Percentiles rank a stretch among this genome's conserved stretches.
Conservation (phyloP, 2,797 vertebrate species). For the Sebastes dallii region DNA sequence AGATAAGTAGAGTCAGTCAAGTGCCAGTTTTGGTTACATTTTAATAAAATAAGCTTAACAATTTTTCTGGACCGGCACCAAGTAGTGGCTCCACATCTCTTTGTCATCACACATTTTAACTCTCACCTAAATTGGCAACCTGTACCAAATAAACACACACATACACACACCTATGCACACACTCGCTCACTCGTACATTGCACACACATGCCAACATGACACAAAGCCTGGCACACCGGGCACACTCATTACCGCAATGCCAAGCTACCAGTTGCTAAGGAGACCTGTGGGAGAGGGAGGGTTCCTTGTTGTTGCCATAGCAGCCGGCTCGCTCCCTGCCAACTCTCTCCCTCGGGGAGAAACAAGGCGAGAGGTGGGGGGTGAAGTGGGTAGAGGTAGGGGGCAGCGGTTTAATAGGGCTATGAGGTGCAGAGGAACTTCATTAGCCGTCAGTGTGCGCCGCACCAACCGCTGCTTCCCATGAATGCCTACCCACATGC, state of each 20-base stretch:
- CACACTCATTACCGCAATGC: constrained; percentile 85
- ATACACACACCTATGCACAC: constrained; percentile 23
- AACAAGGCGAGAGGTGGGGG: constrained; percentile 78
- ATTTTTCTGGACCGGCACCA: constrained; percentile 41
- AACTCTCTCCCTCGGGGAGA: constrained; percentile 82
- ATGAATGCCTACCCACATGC: constrained; percentile 67
- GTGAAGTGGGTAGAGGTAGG: constrained; percentile 80
- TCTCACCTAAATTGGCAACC: constrained; percentile 70
- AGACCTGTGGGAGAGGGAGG: constrained; percentile 89
- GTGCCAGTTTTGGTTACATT: constrained; percentile 49
- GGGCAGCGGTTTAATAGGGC: constrained; percentile 78
- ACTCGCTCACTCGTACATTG: constrained; percentile 25
- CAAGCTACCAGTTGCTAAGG: constrained; percentile 89
- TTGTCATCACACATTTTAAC: constrained; percentile 66
- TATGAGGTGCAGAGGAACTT: constrained; percentile 77
- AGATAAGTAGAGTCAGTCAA: constrained; percentile 45
- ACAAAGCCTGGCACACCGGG: constrained; percentile 84
- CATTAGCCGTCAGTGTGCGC: constrained; percentile 71
- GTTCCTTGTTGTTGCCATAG: constrained; percentile 87
- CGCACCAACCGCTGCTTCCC: constrained; percentile 56
- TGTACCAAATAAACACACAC: constrained; percentile 34
- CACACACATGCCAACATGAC: constrained; percentile 72
- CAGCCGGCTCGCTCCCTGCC: constrained; percentile 84
- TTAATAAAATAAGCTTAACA: constrained; percentile 46
- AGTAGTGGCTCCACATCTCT: constrained; percentile 45